phyloP scores from a whole-genome alignment of 2,113 vertebrate species.

The Phodopus roborovskii region DNA sequence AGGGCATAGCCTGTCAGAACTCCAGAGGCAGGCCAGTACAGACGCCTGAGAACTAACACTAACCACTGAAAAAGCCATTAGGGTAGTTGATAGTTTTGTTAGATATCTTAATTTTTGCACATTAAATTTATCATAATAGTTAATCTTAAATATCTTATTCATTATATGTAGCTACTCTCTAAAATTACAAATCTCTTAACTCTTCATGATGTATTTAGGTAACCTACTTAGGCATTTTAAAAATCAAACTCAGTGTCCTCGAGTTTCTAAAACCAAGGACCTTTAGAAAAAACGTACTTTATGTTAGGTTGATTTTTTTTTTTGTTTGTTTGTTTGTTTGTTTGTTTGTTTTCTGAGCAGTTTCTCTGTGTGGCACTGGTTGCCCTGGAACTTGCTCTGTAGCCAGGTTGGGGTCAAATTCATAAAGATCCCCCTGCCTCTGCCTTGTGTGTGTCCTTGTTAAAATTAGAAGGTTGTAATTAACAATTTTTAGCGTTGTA shows the following conservation, averaged over 20 bases:
- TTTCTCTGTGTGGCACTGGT: not conserved
- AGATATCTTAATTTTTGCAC: conserved; percentile 65
- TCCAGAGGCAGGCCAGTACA: too few species aligned
- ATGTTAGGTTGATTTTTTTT: conserved; percentile 61
- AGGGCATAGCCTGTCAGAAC: too few species aligned
- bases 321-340: not conserved
- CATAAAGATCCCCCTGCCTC: not conserved
- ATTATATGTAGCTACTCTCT: conserved; percentile 60
- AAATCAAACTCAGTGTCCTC: conserved; percentile 73
- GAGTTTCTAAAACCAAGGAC: conserved; percentile 74
- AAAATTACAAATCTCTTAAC: conserved; percentile 80
- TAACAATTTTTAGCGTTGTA: conserved; percentile 77
- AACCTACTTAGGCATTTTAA: conserved; percentile 76
- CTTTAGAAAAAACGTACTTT: conserved; percentile 81
- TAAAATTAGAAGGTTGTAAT: conserved; percentile 80
- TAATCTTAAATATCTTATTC: conserved; percentile 42
- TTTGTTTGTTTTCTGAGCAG: not conserved
- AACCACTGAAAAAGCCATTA: not conserved
- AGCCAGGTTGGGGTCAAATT: not conserved
- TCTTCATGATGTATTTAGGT: conserved; percentile 82
- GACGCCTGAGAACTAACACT: not conserved
- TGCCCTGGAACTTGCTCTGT: not conserved
- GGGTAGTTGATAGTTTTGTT: conserved; percentile 33
- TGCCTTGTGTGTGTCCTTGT: conserved; percentile 61
- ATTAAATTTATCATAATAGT: conserved; percentile 67